Evolutionary conservation across 2,113 vertebrate species (phyloP).

Genomic region (Peucedramus taeniatus): DNA sequence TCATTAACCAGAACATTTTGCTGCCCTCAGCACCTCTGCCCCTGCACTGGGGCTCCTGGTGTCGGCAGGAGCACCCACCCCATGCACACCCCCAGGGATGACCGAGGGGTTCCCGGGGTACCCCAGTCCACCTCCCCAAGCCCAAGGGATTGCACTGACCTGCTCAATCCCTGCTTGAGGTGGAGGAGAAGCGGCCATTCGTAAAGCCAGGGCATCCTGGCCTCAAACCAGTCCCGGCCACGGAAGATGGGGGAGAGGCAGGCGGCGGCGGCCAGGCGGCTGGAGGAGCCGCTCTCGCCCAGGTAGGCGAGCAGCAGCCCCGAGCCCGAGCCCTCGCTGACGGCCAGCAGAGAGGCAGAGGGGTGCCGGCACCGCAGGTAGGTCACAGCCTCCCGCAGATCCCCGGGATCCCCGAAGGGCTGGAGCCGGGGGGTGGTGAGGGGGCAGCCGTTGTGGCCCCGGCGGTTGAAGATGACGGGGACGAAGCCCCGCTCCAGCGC

Average conservation of each 20-base stretch:
- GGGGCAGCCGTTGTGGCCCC: slow-evolving; percentile 82
- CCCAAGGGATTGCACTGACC: slow-evolving; percentile 68
- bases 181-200: slow-evolving; percentile 76
- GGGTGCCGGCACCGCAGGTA: slow-evolving; percentile 82
- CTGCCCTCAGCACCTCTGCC: slow-evolving; percentile 42
- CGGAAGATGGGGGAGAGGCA: slow-evolving; percentile 86
- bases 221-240: slow-evolving; percentile 84
- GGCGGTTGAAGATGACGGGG: slow-evolving; percentile 80
- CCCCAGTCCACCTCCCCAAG: not conserved
- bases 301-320: slow-evolving; percentile 84
- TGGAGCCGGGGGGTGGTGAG: slow-evolving; percentile 83
- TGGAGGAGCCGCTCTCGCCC: slow-evolving; percentile 86
- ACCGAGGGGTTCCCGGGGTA: accelerated
- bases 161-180: slow-evolving; percentile 80
- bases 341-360: slow-evolving; percentile 69
- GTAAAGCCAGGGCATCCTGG: slow-evolving; percentile 73
- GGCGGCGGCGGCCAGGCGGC: slow-evolving; percentile 77
- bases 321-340: slow-evolving; percentile 86
- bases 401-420: slow-evolving; percentile 75
- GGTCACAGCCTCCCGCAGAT: slow-evolving; percentile 78
- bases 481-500: slow-evolving; percentile 77
- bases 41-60: not conserved
- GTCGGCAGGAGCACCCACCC: not conserved
- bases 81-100: not conserved
- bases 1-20: slow-evolving; percentile 38